These are phyloP conservation scores for Galaxias olidus DNA, from an alignment of 2,797 vertebrate genomes.

Conservation along the genomic window DNA sequence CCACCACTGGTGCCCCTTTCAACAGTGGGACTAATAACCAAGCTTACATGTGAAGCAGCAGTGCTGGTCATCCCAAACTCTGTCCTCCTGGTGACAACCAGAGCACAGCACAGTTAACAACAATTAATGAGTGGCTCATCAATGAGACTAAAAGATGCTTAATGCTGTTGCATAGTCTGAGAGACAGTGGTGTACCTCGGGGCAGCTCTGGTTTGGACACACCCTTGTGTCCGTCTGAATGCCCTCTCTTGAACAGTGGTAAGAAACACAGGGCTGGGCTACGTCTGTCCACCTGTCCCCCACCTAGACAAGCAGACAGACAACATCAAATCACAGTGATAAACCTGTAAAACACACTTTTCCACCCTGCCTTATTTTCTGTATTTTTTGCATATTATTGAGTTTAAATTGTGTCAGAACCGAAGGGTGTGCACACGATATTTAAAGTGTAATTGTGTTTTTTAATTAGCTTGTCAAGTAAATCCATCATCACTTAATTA, in stretches of 20 bases:
- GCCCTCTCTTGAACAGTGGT: slow-evolving; percentile 56
- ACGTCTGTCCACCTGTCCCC: slow-evolving; percentile 65
- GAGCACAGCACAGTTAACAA: neutral
- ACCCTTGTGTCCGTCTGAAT: slow-evolving; percentile 41
- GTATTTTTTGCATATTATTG: too few species aligned
- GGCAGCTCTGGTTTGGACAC: slow-evolving; percentile 56
- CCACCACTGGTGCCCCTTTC: too few species aligned
- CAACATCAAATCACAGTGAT: too few species aligned
- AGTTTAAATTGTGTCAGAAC: too few species aligned
- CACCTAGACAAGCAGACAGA: slow-evolving; percentile 45
- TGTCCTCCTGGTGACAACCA: slow-evolving; percentile 39
- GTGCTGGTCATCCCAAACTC: slow-evolving; percentile 43
- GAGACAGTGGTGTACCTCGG: slow-evolving; percentile 45
- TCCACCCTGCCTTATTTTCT: too few species aligned
- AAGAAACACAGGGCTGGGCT: slow-evolving; percentile 48
- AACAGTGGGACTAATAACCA: too few species aligned
- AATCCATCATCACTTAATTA: too few species aligned
- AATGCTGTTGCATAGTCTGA: neutral
- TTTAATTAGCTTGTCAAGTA: too few species aligned
- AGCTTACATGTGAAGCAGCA: slow-evolving; percentile 61
- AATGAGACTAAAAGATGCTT: too few species aligned
- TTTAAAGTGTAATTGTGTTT: too few species aligned
- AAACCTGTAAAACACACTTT: too few species aligned
- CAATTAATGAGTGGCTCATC: neutral
- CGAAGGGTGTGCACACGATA: too few species aligned